Base-by-base conservation (phyloP, 2,113 vertebrate genomes). In the Aplodontia rufa region DNA sequence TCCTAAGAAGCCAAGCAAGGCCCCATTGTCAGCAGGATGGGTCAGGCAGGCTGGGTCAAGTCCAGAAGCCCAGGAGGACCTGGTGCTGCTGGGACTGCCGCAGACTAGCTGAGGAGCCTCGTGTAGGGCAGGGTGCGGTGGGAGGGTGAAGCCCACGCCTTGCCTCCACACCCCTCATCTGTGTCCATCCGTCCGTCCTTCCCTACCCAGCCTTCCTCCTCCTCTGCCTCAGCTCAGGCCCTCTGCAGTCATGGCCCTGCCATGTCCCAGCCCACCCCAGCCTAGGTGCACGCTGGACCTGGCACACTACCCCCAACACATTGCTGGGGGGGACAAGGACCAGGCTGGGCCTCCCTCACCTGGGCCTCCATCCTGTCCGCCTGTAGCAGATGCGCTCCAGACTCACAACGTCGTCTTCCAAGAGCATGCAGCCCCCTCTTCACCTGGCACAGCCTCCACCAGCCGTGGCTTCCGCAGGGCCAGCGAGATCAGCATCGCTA, bases 401-500 rank as follows among this genome's bases (percentile, higher is more conserved):
- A 99, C 99, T 99, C 99, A 99, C 99, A 99, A 98, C 98, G 98
- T 98, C 91, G 98, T 99, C 99, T 99, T 99, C 99, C 97, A 99
- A 98, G 99, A 99, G 98, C 99, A 96, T 96, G 95, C 98, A 45
- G 99, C 99, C 97, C 99, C 99, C 97, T 99, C 99, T 95, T 99
- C 99, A 93, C 99, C 99, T 12, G 95, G 99, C 97, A 98, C 98
- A 82, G 99, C 98, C 97, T 99, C 99, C 97, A 91, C 98, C 96
- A 98, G 98, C 99, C 98, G 99, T 96, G 99, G 99, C 97, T 99
- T 99, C 98, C 99, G 99, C 98, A 99, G 99, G 97, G 99, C 99
- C 98, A 99, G 99, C 97, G 99, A 99, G 98, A 99, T 99, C 99
- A 99, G 99, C 99, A 99, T 99, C 97, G 99, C 99, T 98, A 99